Evolutionary conservation across 2,888 invertebrate genomes (phyloP).

Genomic region (Sepioteuthis lessoniana): DNA sequence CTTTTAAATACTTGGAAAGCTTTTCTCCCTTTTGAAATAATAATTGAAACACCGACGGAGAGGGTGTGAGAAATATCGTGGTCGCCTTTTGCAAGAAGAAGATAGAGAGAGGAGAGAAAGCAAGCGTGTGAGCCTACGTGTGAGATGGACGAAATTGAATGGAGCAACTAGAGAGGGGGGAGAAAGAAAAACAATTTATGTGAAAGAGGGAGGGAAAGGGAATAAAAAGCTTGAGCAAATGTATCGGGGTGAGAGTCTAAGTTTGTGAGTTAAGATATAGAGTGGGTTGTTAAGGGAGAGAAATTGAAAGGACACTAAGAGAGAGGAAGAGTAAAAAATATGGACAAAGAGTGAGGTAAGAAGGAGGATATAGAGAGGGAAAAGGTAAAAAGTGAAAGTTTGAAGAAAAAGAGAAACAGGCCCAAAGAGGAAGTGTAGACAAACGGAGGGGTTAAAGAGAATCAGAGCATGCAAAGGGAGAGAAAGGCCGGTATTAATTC

Average conservation of each 20-base stretch:
- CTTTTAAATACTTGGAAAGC: no score
- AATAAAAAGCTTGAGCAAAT: neutral
- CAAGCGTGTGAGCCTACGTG: neutral
- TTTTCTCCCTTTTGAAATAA: neutral
- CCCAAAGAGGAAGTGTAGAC: neutral
- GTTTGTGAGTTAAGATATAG: neutral
- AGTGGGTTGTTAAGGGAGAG: neutral
- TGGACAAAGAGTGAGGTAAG: neutral
- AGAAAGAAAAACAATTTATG: neutral
- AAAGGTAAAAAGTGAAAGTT: neutral
- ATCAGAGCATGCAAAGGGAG: neutral
- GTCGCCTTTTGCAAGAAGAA: no score
- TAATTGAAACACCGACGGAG: no score
- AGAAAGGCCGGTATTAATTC: neutral
- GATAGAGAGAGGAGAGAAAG: neutral
- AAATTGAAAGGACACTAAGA: neutral
- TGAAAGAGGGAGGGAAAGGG: neutral
- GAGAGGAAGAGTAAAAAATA: neutral
- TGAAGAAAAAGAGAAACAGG: no score
- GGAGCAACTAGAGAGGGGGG: constrained; percentile 4
- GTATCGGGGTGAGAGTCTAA: neutral
- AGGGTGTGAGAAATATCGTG: no score
- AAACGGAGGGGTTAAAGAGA: neutral
- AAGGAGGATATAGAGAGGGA: neutral
- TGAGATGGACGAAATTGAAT: constrained; percentile 23